These are phyloP conservation scores for Phortica okadai DNA, from an alignment of 2,888 invertebrate species.

Conservation along the genomic window DNA sequence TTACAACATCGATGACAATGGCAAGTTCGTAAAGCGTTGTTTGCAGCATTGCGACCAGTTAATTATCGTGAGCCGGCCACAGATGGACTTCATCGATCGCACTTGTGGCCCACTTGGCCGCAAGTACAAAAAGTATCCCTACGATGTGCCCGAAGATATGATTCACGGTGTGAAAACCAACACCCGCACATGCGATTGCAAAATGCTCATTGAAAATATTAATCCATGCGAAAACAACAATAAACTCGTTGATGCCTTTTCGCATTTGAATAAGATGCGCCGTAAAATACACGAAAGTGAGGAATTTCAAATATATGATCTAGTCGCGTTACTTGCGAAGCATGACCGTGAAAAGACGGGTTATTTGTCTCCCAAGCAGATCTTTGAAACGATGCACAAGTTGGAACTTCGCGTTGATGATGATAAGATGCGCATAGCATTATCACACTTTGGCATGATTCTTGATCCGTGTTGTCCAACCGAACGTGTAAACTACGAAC, in stretches of 20 bases:
- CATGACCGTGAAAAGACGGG: constrained; percentile 55
- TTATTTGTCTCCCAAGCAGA: constrained; percentile 45
- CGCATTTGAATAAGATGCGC: constrained; percentile 60
- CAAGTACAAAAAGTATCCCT: constrained; percentile 56
- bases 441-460: constrained; percentile 58
- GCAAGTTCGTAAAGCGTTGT: constrained; percentile 57
- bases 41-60: constrained; percentile 57
- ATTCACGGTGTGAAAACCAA: constrained; percentile 50
- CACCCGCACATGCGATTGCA: constrained; percentile 51
- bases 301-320: constrained; percentile 58
- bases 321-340: constrained; percentile 54
- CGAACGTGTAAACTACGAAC: constrained; percentile 57
- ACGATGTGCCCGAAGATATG: constrained; percentile 42
- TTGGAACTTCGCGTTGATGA: constrained; percentile 53
- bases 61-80: constrained; percentile 62
- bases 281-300: constrained; percentile 53
- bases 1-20: constrained; percentile 51
- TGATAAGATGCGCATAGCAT: constrained; percentile 51
- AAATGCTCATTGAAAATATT: constrained; percentile 58
- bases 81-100: constrained; percentile 60
- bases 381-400: constrained; percentile 54
- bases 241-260: constrained; percentile 52
- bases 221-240: constrained; percentile 49
- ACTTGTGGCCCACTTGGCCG: constrained; percentile 58
- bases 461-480: constrained; percentile 49